Evolutionary conservation across 2,888 invertebrate species (phyloP).

Genomic region (Mycalesis mineus): DNA sequence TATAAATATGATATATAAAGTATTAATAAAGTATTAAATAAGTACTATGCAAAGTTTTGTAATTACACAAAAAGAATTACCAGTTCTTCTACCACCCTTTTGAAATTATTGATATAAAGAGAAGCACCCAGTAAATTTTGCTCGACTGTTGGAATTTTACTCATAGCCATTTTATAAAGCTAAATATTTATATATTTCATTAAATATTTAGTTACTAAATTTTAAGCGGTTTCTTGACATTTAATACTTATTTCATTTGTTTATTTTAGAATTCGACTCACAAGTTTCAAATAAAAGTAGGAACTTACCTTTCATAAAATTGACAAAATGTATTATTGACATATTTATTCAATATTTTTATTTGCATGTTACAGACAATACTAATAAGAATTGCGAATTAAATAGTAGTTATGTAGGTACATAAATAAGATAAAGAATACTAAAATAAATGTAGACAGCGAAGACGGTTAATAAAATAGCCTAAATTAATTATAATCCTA

Average conservation of each 20-base stretch:
- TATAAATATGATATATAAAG: not conserved
- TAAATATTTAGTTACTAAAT: too few species aligned
- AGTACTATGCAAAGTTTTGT: not conserved
- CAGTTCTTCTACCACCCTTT: constrained; percentile 81
- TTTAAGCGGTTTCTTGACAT: not conserved
- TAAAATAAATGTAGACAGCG: too few species aligned
- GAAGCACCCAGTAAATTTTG: constrained; percentile 77
- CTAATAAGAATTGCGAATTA: too few species aligned
- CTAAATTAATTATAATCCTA: too few species aligned
- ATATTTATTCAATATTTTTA: too few species aligned
- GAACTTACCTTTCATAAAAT: too few species aligned
- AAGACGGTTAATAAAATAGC: too few species aligned
- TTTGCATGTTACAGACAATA: too few species aligned
- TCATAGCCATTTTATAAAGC: constrained; percentile 43
- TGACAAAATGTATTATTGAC: too few species aligned
- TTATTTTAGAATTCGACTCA: not conserved
- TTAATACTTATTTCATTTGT: not conserved
- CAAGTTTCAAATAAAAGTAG: not conserved
- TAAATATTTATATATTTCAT: not conserved
- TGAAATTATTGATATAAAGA: constrained; percentile 72
- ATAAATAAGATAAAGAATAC: too few species aligned
- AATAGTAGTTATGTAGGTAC: too few species aligned
- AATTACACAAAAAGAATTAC: constrained; percentile 62
- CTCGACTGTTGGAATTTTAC: constrained; percentile 59
- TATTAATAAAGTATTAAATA: not conserved